Evolutionary conservation across 2,113 vertebrate genomes (phyloP), one percentile per base, ranked within the genome.

Genomic region (Apus apus): DNA sequence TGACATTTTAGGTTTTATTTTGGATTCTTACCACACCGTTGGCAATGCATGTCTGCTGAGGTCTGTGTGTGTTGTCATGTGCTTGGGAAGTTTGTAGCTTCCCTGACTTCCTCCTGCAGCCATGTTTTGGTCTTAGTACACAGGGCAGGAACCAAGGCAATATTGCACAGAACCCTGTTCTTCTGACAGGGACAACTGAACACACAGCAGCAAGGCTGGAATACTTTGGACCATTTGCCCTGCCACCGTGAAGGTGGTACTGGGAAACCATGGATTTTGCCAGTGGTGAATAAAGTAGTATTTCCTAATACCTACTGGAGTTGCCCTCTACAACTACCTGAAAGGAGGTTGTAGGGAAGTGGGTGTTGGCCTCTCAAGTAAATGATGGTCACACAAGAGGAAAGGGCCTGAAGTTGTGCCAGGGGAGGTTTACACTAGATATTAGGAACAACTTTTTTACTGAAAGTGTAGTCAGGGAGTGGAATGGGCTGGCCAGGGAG

Each of bases 11-110:
- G 14, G 40, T n/a, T 85, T 72, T 38, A 46, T 57, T 62, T 38
- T 48, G 34, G 61, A 22, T 51, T 78, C 40, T 67, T 50, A 29
- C 11, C 34, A 26, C 13, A 13, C 23, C 23, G 8, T n/a, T 54
- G 30, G 56, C 80, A 32, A 14, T 0, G 0, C 2, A 2, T 2
- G 2, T 25, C 36, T 61, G 32, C 62, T 38, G 71, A 16, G 17
- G 45, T 30, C 14, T 53, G 2, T 6, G 29, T 48, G 48, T n/a
- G 11, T 15, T 36, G 40, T 17, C 6, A 15, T 2, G 13, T 64
- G 19, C 32, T 21, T 83, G 32, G 45, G 54, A 82, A 21, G 21
- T 75, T 38, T 17, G n/a, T 45, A 83, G 29, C 46, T 75, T 67
- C 45, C 32, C 32, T 27, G 38, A 13, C 7, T 51, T 16, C 25